These are phyloP conservation scores for Xyrichtys novacula DNA, from an alignment of 2,797 vertebrate genomes.

Conservation along the genomic window DNA sequence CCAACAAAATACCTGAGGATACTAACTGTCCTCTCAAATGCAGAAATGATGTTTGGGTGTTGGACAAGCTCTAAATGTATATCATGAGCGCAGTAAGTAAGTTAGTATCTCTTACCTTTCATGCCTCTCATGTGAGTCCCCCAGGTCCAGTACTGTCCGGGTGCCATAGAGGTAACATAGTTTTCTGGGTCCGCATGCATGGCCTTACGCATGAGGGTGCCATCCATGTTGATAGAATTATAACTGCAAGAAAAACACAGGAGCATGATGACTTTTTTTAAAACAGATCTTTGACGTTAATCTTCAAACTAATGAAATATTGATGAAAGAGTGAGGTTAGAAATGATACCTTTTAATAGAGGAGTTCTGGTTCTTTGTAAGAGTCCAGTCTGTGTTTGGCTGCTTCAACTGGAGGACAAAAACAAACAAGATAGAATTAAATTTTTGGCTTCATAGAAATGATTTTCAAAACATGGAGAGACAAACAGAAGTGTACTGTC, in stretches of 20 bases:
- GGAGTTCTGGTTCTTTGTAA: constrained; percentile 86
- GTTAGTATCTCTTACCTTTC: constrained; percentile 65
- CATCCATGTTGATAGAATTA: constrained; percentile 88
- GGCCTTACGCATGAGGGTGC: constrained; percentile 84
- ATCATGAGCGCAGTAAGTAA: too few relatives aligned
- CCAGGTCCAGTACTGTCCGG: constrained; percentile 90
- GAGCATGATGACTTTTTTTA: not conserved
- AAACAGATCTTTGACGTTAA: not conserved
- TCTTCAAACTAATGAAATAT: not conserved
- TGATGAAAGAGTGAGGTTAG: not conserved
- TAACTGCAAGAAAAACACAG: constrained; percentile 72
- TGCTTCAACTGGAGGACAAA: constrained; percentile 87
- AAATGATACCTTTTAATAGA: constrained; percentile 89
- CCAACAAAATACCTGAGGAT: not conserved
- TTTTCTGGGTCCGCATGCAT: constrained; percentile 87
- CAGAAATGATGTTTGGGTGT: too few relatives aligned
- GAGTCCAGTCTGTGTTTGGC: constrained; percentile 91
- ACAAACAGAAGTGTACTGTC: not conserved
- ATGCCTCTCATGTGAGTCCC: constrained; percentile 84
- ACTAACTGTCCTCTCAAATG: too few relatives aligned
- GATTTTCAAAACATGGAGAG: not conserved
- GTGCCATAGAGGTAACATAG: constrained; percentile 87
- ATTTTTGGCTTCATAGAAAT: not conserved
- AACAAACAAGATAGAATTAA: not conserved
- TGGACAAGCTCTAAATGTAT: too few relatives aligned